Percentiles rank a stretch among this genome's conserved stretches.
These are phyloP conservation scores for Parnassius apollo DNA, from an alignment of 2,888 invertebrate genomes.

Conservation along the genomic window DNA sequence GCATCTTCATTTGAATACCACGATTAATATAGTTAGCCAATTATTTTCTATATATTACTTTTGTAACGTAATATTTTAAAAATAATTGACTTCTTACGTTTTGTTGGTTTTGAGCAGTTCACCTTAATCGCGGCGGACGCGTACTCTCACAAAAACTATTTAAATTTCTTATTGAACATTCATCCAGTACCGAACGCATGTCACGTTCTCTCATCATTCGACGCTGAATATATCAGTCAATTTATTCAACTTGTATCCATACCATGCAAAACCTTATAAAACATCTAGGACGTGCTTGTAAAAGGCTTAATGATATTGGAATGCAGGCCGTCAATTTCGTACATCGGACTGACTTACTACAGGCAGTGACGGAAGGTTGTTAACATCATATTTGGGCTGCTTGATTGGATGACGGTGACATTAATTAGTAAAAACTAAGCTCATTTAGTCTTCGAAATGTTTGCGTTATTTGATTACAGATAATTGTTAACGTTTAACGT, in stretches of 20 bases:
- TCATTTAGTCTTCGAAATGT: conserved; percentile 40
- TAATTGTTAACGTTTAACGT: conserved; percentile 2
- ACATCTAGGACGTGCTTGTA: conserved; percentile 15
- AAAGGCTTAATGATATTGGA: conserved; percentile 23
- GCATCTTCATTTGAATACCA: no score
- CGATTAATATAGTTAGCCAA: no score
- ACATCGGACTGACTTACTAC: not conserved
- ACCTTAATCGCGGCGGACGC: no score
- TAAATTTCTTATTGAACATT: no score
- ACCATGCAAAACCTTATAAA: conserved; percentile 5
- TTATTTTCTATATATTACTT: no score
- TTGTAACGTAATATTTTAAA: no score
- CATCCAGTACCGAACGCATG: no score
- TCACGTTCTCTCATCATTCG: not conserved
- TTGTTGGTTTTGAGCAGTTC: no score
- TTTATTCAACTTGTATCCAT: conserved; percentile 9
- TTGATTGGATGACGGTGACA: conserved; percentile 12
- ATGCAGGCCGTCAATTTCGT: conserved; percentile 18
- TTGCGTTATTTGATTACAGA: conserved; percentile 26
- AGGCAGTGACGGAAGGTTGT: conserved; percentile 13
- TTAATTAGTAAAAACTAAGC: conserved; percentile 33
- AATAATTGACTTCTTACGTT: no score
- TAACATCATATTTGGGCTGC: conserved; percentile 21
- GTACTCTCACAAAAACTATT: no score
- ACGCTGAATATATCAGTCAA: not conserved